These are phyloP conservation scores for Ellobium chinense DNA, from an alignment of 2,888 invertebrate genomes.

Conservation along the genomic window DNA sequence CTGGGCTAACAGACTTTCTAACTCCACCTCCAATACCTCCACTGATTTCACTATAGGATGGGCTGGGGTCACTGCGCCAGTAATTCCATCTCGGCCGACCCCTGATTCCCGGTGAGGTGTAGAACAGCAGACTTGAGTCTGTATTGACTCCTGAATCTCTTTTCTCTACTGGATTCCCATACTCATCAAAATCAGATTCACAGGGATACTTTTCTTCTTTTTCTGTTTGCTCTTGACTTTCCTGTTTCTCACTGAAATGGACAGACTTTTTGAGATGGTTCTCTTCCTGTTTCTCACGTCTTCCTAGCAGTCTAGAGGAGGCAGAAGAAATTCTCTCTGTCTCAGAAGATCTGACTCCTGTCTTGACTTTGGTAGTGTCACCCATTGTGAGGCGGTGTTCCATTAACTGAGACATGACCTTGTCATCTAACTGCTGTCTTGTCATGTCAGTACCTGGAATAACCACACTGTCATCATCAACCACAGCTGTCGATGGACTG, in stretches of 20 bases:
- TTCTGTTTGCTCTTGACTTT: background rate
- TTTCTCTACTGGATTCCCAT: constrained; percentile 45
- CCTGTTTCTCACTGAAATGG: background rate
- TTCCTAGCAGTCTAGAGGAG: constrained; percentile 50
- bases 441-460: constrained; percentile 75
- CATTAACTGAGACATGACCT: constrained; percentile 67
- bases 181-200: constrained; percentile 40
- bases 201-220: constrained; percentile 8
- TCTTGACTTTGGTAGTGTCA: constrained; percentile 56
- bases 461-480: constrained; percentile 29
- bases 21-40: constrained; percentile 15
- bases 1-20: background rate
- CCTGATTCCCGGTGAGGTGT: constrained; percentile 36
- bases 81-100: constrained; percentile 69
- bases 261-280: constrained; percentile 62
- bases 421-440: constrained; percentile 69
- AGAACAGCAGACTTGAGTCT: constrained; percentile 61
- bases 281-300: constrained; percentile 66
- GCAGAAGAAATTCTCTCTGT: background rate
- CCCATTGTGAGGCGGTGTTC: constrained; percentile 52
- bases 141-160: constrained; percentile 56
- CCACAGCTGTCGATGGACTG: background rate
- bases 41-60: constrained; percentile 59
- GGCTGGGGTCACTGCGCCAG: constrained; percentile 70
- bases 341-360: constrained; percentile 27